Conservation (phyloP, 2,888 invertebrate species). For the Entomobrya proxima region DNA sequence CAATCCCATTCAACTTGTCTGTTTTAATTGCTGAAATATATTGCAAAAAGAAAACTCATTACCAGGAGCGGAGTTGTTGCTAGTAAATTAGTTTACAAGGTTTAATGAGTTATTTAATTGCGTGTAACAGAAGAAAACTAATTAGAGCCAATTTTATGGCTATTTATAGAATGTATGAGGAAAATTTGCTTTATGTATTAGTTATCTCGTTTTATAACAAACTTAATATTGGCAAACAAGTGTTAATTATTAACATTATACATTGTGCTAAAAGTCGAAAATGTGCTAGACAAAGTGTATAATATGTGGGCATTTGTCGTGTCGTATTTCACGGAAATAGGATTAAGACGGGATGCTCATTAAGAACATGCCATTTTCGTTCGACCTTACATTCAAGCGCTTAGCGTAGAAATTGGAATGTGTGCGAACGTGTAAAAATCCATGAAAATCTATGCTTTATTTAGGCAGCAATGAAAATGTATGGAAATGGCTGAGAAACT, state of each 20-base stretch:
- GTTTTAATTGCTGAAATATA: neutral
- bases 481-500: neutral
- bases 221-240: neutral
- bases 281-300: no score
- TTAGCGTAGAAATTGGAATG: no score
- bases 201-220: neutral
- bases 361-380: neutral
- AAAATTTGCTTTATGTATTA: neutral
- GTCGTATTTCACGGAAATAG: neutral
- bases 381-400: neutral
- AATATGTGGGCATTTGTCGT: neutral
- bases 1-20: neutral
- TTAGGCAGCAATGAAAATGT: neutral
- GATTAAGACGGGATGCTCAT: neutral
- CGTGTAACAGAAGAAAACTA: conserved; percentile 28
- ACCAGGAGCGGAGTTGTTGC: neutral
- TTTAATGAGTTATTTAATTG: conserved; percentile 46
- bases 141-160: conserved; percentile 24
- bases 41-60: conserved; percentile 6
- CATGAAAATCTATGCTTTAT: neutral
- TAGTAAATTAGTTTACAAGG: neutral
- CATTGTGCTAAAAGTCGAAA: no score
- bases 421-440: no score
- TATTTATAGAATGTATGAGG: neutral
- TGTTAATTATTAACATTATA: conserved; percentile 4